These are phyloP conservation scores for Mesorhabditis belari DNA, from an alignment of 2,888 invertebrate genomes.

Conservation along the genomic window DNA sequence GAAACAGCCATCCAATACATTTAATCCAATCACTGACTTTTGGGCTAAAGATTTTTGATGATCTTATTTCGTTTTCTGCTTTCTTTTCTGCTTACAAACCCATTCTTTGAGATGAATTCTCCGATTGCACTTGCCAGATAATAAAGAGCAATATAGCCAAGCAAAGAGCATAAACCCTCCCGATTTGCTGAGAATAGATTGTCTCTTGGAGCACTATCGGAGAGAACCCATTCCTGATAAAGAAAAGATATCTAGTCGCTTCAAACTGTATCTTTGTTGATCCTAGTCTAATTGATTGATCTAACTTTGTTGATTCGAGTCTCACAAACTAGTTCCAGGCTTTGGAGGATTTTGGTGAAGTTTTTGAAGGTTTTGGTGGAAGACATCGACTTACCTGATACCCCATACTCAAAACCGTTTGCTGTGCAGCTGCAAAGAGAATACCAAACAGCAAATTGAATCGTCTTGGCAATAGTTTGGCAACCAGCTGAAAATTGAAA, in stretches of 20 bases:
- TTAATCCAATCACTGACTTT: slow-evolving; percentile 25
- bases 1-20: slow-evolving; percentile 13
- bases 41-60: neutral
- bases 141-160: slow-evolving; percentile 79
- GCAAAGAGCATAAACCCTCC: slow-evolving; percentile 78
- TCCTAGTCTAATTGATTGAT: no score
- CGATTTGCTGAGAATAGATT: slow-evolving; percentile 72
- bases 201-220: slow-evolving; percentile 20
- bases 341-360: neutral
- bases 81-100: no score
- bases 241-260: neutral
- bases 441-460: slow-evolving; percentile 11
- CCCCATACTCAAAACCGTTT: neutral
- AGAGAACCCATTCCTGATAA: slow-evolving; percentile 27
- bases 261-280: neutral
- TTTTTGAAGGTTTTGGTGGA: neutral
- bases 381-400: neutral
- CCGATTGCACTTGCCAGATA: slow-evolving; percentile 61
- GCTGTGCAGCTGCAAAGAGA: slow-evolving; percentile 1
- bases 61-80: no score
- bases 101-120: no score
- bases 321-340: no score
- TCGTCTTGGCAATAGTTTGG: slow-evolving; percentile 6
- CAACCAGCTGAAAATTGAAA: neutral
- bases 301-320: no score